Conservation (phyloP, 2,888 invertebrate species). For the Hemithea aestivaria region DNA sequence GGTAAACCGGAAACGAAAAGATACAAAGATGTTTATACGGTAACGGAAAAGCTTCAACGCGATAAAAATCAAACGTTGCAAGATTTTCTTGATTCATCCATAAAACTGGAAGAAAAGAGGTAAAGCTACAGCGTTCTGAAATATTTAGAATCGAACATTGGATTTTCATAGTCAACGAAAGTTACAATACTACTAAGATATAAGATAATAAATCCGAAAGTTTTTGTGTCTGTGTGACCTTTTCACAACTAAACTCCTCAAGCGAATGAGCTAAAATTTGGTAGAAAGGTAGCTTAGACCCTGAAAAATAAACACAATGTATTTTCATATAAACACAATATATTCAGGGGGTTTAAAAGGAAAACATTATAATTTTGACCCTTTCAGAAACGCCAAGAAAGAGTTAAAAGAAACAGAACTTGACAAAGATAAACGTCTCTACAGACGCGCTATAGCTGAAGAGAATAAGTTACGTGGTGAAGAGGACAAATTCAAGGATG, state of each 20-base stretch:
- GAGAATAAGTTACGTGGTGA: conserved; percentile 11
- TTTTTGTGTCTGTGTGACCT: too few species aligned
- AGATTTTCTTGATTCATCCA: conserved; percentile 40
- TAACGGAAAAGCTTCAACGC: conserved; percentile 33
- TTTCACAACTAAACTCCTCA: too few species aligned
- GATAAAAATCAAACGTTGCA: conserved; percentile 36
- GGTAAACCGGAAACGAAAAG: conserved; percentile 26
- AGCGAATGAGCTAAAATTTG: too few species aligned
- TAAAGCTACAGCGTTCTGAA: conserved; percentile 19
- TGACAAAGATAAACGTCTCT: conserved; percentile 13
- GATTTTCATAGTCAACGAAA: too few species aligned
- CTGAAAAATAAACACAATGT: too few species aligned
- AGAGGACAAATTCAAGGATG: conserved; percentile 5
- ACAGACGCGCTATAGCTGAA: conserved; percentile 6
- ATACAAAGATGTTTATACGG: conserved; percentile 31
- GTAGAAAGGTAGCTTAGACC: too few species aligned
- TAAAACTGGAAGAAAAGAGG: conserved; percentile 29
- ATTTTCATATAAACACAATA: too few species aligned
- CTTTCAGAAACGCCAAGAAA: conserved; percentile 12
- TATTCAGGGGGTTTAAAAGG: too few species aligned
- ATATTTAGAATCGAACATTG: too few species aligned
- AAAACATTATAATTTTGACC: background rate
- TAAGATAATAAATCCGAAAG: too few species aligned
- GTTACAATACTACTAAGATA: too few species aligned
- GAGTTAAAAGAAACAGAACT: conserved; percentile 5